A percentile compares a stretch with the other conserved stretches of the same genome.
phyloP scores from a whole-genome alignment of 2,797 vertebrate species.

The Poecilia gillii region DNA sequence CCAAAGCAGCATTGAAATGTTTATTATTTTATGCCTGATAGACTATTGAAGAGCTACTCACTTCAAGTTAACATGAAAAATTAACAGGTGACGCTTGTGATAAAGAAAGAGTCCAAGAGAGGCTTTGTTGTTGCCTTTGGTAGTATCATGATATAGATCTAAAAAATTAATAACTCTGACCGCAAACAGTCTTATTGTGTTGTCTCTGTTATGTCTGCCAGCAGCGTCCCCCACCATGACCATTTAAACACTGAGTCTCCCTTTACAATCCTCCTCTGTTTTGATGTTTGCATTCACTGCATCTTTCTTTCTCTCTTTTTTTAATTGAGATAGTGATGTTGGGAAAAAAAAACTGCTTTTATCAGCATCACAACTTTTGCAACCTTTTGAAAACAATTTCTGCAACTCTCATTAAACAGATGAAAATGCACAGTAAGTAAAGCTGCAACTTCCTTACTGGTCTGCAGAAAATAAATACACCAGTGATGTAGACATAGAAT shows the following conservation, averaged over 20 bases:
- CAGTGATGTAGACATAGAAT: conserved; percentile 42
- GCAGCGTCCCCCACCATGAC: conserved; percentile 45
- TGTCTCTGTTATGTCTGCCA: conserved; percentile 42
- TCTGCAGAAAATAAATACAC: conserved; percentile 64
- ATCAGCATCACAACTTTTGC: conserved; percentile 55
- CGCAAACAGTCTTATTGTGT: conserved; percentile 22
- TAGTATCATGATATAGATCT: conserved; percentile 24
- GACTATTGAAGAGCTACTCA: conserved; percentile 17
- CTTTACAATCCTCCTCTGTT: conserved; percentile 36
- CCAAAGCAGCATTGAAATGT: background rate
- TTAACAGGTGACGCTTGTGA: background rate
- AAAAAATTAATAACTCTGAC: conserved; percentile 6
- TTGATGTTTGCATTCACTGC: conserved; percentile 59
- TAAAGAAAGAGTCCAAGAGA: background rate
- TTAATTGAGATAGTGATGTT: conserved; percentile 54
- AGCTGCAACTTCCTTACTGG: conserved; percentile 52
- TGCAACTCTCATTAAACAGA: conserved; percentile 58
- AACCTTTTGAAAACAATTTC: conserved; percentile 50
- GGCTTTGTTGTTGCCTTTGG: background rate
- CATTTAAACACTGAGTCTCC: conserved; percentile 40
- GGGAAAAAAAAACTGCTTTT: conserved; percentile 16
- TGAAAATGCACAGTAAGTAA: conserved; percentile 73
- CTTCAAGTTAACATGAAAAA: conserved; percentile 12
- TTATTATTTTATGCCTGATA: conserved; percentile 16
- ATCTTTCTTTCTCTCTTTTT: conserved; percentile 38